Conservation (phyloP, 2,888 invertebrate genomes). For the Agrotis segetum region DNA sequence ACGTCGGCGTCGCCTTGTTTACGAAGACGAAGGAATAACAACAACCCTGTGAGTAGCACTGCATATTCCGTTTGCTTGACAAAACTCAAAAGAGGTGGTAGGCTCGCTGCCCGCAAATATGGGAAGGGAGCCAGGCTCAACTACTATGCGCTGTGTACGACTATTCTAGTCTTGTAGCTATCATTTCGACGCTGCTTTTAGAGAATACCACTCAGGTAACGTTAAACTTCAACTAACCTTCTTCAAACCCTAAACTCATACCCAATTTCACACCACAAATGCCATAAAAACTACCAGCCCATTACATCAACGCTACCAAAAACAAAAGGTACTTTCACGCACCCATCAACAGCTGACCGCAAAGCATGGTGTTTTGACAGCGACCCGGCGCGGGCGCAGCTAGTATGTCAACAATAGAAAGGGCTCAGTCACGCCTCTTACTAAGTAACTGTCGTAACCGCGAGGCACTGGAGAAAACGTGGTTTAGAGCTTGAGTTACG, state of each 20-base stretch:
- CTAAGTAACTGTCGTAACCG: constrained; percentile 53
- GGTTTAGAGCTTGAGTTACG: constrained; percentile 21
- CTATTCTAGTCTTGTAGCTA: too few species aligned
- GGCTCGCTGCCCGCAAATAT: too few species aligned
- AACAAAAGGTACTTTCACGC: constrained; percentile 50
- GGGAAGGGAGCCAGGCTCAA: too few species aligned
- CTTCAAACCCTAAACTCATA: background rate
- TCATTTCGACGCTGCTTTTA: too few species aligned
- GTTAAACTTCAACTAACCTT: background rate
- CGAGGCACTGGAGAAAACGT: constrained; percentile 43
- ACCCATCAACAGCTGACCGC: constrained; percentile 56
- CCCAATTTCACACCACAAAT: background rate
- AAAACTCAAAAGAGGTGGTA: too few species aligned
- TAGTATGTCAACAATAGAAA: constrained; percentile 65
- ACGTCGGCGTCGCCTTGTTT: too few species aligned
- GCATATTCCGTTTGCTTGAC: too few species aligned
- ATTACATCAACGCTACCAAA: constrained; percentile 9
- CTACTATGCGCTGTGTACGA: too few species aligned
- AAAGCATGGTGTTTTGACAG: constrained; percentile 48
- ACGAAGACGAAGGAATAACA: too few species aligned
- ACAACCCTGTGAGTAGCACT: too few species aligned
- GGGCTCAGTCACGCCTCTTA: constrained; percentile 61
- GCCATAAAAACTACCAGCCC: constrained; percentile 21
- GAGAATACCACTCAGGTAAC: background rate
- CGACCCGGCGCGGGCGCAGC: constrained; percentile 48